Percentiles rank a stretch among this genome's conserved stretches.
Conservation (phyloP, 2,888 invertebrate genomes). For the Griposia aprilina region DNA sequence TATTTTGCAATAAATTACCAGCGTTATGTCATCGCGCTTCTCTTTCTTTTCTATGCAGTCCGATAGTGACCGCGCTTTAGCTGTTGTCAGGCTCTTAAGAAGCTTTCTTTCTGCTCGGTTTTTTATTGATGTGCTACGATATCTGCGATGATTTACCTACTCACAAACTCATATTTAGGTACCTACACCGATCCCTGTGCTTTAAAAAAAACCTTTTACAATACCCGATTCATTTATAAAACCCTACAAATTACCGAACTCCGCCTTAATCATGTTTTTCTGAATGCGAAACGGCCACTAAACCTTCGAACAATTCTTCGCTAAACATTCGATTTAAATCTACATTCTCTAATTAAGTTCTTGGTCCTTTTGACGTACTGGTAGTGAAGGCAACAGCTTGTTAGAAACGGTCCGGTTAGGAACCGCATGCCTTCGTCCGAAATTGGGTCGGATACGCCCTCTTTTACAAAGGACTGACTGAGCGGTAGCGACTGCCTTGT, state of each 20-base stretch:
- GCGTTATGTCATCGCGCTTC: no score
- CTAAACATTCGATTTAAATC: conserved; percentile 22
- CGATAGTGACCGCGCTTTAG: no score
- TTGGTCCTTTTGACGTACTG: conserved; percentile 9
- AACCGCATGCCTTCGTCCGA: conserved; percentile 2
- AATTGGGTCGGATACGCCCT: conserved; percentile 33
- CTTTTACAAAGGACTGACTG: conserved; percentile 25
- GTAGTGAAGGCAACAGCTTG: not conserved
- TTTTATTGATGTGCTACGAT: no score
- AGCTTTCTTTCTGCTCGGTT: no score
- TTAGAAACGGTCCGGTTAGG: conserved; percentile 6
- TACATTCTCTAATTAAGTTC: conserved; percentile 28
- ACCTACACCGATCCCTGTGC: not conserved
- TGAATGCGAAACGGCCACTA: conserved; percentile 26
- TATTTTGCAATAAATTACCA: no score
- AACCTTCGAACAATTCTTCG: conserved; percentile 13
- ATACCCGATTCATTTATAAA: not conserved
- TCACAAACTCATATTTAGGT: not conserved
- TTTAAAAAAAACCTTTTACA: not conserved
- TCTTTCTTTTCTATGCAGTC: no score
- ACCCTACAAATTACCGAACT: conserved; percentile 6
- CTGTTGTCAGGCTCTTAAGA: no score
- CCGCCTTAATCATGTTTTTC: conserved; percentile 54
- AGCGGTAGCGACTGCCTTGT: not conserved
- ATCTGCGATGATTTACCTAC: no score